phyloP scores from a whole-genome alignment of 2,113 vertebrate species.

The Eonycteris spelaea region DNA sequence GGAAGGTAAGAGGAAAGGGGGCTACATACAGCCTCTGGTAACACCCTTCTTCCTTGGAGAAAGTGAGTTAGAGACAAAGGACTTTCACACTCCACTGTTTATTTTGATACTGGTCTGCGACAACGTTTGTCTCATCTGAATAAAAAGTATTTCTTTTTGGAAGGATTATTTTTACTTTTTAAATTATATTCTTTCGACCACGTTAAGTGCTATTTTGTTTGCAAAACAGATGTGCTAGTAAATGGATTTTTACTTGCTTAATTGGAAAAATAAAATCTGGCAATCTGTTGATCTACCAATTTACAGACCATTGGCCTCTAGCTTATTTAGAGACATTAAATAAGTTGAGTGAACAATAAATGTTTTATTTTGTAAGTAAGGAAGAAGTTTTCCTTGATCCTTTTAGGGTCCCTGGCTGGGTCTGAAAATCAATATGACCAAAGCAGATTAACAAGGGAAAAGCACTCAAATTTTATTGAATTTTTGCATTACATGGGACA shows the following conservation, averaged over 20 bases:
- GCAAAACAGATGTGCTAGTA: neutral
- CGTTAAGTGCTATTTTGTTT: neutral
- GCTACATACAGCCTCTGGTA: neutral
- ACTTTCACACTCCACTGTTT: neutral
- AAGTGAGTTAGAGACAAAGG: neutral
- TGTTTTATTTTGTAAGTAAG: neutral
- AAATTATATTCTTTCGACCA: neutral
- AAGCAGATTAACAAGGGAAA: neutral
- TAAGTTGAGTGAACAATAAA: neutral
- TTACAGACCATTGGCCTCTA: neutral
- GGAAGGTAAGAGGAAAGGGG: neutral
- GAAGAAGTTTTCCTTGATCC: neutral
- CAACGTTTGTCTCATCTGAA: neutral
- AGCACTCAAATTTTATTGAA: neutral
- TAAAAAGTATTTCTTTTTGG: neutral
- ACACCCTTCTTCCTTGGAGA: rapidly evolving
- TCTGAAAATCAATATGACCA: neutral
- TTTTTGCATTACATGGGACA: neutral
- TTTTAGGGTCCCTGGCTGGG: neutral
- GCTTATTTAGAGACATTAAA: neutral
- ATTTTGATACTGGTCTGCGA: neutral
- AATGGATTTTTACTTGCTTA: neutral
- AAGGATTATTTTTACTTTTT: neutral
- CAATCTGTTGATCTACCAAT: neutral
- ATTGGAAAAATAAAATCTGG: neutral